Percentiles rank a stretch among this genome's conserved stretches.
Evolutionary conservation across 2,888 invertebrate genomes (phyloP).

Genomic region (Volucella inflata): DNA sequence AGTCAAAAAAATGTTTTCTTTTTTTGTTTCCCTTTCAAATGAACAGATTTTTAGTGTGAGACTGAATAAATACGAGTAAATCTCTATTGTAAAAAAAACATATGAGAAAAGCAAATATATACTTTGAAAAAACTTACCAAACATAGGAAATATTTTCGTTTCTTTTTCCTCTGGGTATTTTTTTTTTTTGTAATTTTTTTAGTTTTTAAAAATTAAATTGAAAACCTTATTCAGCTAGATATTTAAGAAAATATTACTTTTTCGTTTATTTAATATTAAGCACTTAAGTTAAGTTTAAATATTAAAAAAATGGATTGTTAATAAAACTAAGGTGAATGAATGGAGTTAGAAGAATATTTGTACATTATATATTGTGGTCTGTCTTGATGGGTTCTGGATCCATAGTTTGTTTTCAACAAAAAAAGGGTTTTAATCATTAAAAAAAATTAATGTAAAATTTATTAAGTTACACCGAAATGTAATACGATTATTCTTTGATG

Average conservation of each 20-base stretch:
- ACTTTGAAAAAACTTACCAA: slow-evolving; percentile 31
- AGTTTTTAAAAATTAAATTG: slow-evolving; percentile 33
- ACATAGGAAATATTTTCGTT: slow-evolving; percentile 50
- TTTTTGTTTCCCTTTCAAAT: slow-evolving; percentile 18
- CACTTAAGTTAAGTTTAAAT: slow-evolving; percentile 35
- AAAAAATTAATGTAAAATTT: too few species aligned
- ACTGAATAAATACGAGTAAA: slow-evolving; percentile 39
- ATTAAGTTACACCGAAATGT: too few species aligned
- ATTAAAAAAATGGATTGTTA: background rate
- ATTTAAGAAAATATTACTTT: slow-evolving; percentile 57
- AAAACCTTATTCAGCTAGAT: slow-evolving; percentile 40
- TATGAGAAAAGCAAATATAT: slow-evolving; percentile 25
- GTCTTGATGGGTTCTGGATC: too few species aligned
- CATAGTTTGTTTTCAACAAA: too few species aligned
- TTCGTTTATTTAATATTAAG: slow-evolving; percentile 45
- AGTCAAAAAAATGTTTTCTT: slow-evolving; percentile 39
- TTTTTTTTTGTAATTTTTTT: slow-evolving; percentile 28
- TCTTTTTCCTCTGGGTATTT: background rate
- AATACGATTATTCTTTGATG: too few species aligned
- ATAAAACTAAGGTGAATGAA: background rate
- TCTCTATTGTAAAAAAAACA: background rate
- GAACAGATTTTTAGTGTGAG: slow-evolving; percentile 40
- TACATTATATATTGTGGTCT: background rate
- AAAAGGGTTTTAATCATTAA: too few species aligned
- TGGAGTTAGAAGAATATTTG: background rate